A percentile compares a stretch with the other conserved stretches of the same genome.
Evolutionary conservation across 2,113 vertebrate genomes (phyloP).

Genomic region (Trogon melanurus): DNA sequence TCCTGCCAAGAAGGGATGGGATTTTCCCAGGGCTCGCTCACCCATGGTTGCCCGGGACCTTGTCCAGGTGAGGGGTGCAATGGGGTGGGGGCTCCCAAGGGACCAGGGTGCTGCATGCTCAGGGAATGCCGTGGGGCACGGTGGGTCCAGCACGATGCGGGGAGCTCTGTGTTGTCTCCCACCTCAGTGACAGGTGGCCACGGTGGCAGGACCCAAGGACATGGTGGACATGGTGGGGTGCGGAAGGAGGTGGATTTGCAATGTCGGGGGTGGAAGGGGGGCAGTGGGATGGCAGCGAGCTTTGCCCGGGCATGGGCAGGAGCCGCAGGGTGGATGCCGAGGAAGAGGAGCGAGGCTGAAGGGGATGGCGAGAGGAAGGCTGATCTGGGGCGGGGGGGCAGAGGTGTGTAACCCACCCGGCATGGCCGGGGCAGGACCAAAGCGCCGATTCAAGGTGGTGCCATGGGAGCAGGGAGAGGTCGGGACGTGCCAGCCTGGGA

Average conservation of each 20-base stretch:
- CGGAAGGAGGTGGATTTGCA: neutral
- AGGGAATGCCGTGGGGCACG: neutral
- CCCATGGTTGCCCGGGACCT: neutral
- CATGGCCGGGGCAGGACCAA: neutral
- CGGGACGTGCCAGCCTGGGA: neutral
- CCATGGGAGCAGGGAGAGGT: neutral
- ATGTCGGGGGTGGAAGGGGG: neutral
- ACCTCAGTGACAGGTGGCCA: fast-evolving
- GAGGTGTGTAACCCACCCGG: neutral
- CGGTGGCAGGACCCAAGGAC: neutral
- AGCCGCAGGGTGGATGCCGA: fast-evolving
- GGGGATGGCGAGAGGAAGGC: neutral
- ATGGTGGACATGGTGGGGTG: neutral
- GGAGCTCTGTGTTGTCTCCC: no score
- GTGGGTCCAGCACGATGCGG: neutral
- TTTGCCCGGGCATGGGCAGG: neutral
- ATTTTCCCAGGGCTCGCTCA: neutral
- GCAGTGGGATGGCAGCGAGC: neutral
- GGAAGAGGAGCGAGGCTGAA: neutral
- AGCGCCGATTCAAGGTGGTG: neutral
- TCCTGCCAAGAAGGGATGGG: neutral
- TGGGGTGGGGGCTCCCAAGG: neutral
- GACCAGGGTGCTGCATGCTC: neutral
- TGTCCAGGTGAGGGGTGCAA: neutral
- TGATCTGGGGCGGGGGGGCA: neutral